Evolutionary conservation across 2,888 invertebrate genomes (phyloP), one percentile per base, ranked within the genome.

Genomic region (Oscheius sp.): DNA sequence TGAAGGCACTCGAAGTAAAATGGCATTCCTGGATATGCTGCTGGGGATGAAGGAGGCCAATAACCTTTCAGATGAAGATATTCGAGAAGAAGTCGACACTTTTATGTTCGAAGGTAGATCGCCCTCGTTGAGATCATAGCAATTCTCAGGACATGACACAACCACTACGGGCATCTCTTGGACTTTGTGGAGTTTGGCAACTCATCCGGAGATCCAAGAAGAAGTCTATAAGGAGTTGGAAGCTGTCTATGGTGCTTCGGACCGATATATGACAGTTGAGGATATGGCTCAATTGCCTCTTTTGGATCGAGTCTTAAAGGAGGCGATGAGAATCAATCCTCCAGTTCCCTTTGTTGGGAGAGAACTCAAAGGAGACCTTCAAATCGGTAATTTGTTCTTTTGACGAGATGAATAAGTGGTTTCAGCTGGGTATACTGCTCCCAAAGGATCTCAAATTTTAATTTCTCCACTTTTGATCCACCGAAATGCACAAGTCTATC

Each of bases 71-170:
- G 81, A 87, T 64, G 82, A 84, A 3, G 89, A 89, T 68, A 88
- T 89, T 42, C 81, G 87, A 34, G 74, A 76, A 66, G 78, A 78
- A 69, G 78, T 78, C 3, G 89, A 89, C 78, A 89, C 88, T 3
- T 89, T 88, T 81, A 89, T 88, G 89, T 89, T 88, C 82, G 89
- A 88, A 71, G 79, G 72, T 68, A 29, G n/a, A n/a, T n/a, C n/a
- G n/a, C n/a, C n/a, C n/a, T n/a, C n/a, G n/a, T n/a, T n/a, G n/a
- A n/a, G n/a, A n/a, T n/a, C n/a, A n/a, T n/a, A n/a, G n/a, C n/a
- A n/a, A 17, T n/a, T 55, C 25, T 58, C 6, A 67, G 67, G 88
- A 15, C 88, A 88, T 77, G 88, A 88, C 74, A 88, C 88, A 29
- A 88, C 88, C 5, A 87, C 88, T 1, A 85, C 87, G 29, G 87